Conservation (phyloP, 2,113 vertebrate genomes). For the Nothoprocta perdicaria region DNA sequence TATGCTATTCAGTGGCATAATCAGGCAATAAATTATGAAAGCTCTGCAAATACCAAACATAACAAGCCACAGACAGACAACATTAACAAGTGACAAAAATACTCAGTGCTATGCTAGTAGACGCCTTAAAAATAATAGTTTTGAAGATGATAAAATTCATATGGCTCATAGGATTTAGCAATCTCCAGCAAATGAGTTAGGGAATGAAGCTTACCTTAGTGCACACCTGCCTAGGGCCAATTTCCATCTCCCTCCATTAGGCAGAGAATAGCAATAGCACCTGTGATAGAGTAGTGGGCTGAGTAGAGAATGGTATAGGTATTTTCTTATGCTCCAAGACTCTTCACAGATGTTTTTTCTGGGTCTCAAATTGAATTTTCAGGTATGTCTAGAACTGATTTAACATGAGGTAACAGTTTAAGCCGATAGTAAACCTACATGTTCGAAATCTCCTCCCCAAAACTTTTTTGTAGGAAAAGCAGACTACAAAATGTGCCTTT, state of each 20-base stretch:
- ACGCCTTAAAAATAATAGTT: slow-evolving; percentile 23
- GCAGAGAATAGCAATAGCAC: neutral
- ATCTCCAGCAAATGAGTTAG: neutral
- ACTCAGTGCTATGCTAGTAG: neutral
- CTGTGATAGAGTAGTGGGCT: neutral
- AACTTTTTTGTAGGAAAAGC: neutral
- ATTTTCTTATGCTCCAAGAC: fast-evolving
- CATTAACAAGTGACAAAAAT: slow-evolving; percentile 54
- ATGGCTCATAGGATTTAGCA: neutral
- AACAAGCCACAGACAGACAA: slow-evolving; percentile 27
- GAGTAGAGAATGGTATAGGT: neutral
- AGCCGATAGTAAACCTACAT: neutral
- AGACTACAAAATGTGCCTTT: neutral
- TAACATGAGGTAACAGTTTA: neutral
- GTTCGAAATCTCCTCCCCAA: neutral
- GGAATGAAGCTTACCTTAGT: neutral
- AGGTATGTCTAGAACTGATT: neutral
- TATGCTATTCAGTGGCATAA: slow-evolving; percentile 49
- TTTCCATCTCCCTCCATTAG: neutral
- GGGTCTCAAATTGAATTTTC: neutral
- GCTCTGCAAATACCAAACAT: slow-evolving; percentile 39
- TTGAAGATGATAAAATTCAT: neutral
- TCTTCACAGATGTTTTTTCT: neutral
- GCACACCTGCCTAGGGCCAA: neutral
- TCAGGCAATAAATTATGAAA: slow-evolving; percentile 63